Conservation (phyloP, 1,140 invertebrate species). For the Coenobita brevimanus region DNA sequence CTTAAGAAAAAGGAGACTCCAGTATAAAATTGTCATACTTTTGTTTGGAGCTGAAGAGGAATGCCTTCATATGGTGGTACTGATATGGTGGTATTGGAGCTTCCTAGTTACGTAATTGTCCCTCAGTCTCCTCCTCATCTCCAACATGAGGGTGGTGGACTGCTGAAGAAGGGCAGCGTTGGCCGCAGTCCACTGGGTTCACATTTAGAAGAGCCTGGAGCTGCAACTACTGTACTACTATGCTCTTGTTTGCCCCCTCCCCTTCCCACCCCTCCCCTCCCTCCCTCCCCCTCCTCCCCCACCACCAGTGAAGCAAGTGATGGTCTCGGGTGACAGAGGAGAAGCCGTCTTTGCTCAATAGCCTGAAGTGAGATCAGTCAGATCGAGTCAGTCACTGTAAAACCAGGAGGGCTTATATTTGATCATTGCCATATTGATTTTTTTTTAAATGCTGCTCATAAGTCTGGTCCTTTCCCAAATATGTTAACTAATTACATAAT, state of each 20-base stretch:
- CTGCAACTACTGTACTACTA: too few relatives aligned
- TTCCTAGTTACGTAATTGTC: too few relatives aligned
- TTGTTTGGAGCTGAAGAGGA: too few relatives aligned
- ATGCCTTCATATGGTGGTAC: too few relatives aligned
- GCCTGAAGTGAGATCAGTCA: conserved; percentile 47
- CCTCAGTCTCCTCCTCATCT: too few relatives aligned
- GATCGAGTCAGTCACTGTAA: conserved; percentile 36
- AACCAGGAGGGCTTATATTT: conserved; percentile 43
- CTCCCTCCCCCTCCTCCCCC: conserved; percentile 8
- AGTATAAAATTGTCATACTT: too few relatives aligned
- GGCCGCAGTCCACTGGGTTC: too few relatives aligned
- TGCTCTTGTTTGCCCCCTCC: too few relatives aligned
- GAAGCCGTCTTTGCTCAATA: conserved; percentile 64
- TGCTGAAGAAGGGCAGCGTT: too few relatives aligned
- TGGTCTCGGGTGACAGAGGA: conserved; percentile 54
- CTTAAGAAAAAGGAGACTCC: background rate
- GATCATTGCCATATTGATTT: conserved; percentile 36
- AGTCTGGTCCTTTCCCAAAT: conserved; percentile 53
- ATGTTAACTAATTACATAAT: conserved; percentile 29
- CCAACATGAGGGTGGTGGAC: too few relatives aligned
- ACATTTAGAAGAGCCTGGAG: too few relatives aligned
- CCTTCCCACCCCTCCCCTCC: background rate
- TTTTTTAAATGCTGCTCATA: conserved; percentile 46
- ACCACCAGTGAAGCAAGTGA: conserved; percentile 36
- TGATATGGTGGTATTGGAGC: too few relatives aligned